A percentile compares a stretch with the other conserved stretches of the same genome.
These are phyloP conservation scores for Drosophila seguyi DNA, from an alignment of 1,140 invertebrate species.

Conservation along the genomic window DNA sequence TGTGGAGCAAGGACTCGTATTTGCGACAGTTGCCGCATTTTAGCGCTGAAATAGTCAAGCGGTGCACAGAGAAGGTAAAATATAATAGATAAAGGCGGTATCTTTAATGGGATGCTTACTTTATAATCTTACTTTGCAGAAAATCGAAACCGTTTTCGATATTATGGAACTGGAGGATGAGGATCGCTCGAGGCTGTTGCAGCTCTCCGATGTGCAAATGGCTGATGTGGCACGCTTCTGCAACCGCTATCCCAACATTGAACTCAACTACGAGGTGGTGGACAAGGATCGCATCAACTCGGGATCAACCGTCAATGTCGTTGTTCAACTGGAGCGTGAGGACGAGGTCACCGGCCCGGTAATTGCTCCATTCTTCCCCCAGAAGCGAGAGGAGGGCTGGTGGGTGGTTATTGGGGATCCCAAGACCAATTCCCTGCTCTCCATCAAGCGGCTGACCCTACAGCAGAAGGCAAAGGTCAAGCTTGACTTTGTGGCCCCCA, in stretches of 20 bases:
- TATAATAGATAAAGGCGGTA: rapidly evolving
- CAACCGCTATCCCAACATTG: constrained; percentile 99
- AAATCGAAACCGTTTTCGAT: constrained; percentile 98
- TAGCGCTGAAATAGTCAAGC: constrained; percentile 94
- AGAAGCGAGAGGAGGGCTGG: constrained; percentile 99
- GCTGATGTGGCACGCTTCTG: constrained; percentile 99
- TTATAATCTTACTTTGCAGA: constrained; percentile 85
- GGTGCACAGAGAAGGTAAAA: constrained; percentile 92
- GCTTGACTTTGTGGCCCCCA: constrained; percentile 97
- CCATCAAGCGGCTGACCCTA: constrained; percentile 97
- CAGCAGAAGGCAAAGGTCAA: constrained; percentile 98
- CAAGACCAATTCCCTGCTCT: constrained; percentile 96
- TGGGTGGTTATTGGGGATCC: constrained; percentile 99
- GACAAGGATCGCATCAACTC: constrained; percentile 93
- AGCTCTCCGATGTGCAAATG: constrained; percentile 95
- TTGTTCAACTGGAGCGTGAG: constrained; percentile 97
- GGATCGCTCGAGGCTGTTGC: constrained; percentile 93
- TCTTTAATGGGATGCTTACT: neutral
- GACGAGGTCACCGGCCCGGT: constrained; percentile 98
- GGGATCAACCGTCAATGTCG: constrained; percentile 93
- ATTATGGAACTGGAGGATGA: constrained; percentile 99
- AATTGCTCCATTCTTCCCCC: constrained; percentile 98
- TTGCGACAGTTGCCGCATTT: constrained; percentile 99
- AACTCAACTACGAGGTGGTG: constrained; percentile 96
- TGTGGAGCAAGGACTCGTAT: constrained; percentile 99